These are phyloP conservation scores for Enhydra lutris DNA, from an alignment of 2,113 vertebrate species.

Conservation along the genomic window DNA sequence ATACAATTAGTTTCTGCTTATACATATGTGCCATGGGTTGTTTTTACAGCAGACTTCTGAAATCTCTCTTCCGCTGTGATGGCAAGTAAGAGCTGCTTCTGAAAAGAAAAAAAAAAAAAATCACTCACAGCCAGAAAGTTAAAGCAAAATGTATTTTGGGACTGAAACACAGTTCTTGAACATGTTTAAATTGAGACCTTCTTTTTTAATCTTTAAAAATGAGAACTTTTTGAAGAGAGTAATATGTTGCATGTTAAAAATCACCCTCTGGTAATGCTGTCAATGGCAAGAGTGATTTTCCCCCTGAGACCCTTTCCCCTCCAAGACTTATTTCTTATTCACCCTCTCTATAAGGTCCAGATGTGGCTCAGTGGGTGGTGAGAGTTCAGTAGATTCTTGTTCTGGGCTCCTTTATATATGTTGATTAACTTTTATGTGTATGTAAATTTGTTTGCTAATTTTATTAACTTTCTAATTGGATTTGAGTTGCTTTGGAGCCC, in stretches of 20 bases:
- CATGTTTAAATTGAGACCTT: background rate
- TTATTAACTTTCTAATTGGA: background rate
- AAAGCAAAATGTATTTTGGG: slow-evolving; percentile 40
- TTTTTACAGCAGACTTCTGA: background rate
- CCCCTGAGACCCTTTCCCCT: background rate
- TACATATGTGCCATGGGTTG: background rate
- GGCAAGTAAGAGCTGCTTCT: slow-evolving; percentile 32
- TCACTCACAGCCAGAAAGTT: slow-evolving; percentile 24
- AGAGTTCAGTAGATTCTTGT: background rate
- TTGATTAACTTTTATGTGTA: background rate
- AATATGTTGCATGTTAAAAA: slow-evolving; percentile 8
- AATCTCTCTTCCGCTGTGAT: slow-evolving; percentile 4
- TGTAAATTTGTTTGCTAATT: background rate
- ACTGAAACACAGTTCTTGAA: slow-evolving; percentile 32
- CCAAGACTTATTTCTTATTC: background rate
- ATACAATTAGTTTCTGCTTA: slow-evolving; percentile 11
- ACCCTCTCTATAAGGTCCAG: background rate
- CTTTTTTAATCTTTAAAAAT: slow-evolving; percentile 43
- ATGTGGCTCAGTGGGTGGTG: background rate
- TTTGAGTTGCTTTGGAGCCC: background rate
- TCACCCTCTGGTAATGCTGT: background rate
- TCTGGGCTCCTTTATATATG: background rate
- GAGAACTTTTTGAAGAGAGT: slow-evolving; percentile 17
- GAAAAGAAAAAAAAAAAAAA: background rate
- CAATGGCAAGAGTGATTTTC: background rate